phyloP scores from a whole-genome alignment of 1,140 invertebrate genomes.

The Cylas formicarius region DNA sequence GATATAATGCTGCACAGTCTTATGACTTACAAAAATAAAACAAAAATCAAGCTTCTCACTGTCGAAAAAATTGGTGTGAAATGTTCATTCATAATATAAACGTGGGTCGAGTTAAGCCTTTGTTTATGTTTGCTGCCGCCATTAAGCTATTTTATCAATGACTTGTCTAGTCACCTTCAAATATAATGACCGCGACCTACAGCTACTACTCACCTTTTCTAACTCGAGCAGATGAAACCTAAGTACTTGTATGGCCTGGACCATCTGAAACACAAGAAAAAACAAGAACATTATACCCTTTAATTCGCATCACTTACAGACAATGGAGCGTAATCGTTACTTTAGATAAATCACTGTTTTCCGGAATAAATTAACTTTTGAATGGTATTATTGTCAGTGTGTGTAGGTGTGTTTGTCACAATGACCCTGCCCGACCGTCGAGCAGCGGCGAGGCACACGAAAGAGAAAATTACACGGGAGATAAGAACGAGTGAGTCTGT shows the following conservation, averaged over 20 bases:
- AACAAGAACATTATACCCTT: slow-evolving; percentile 26
- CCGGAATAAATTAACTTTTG: slow-evolving; percentile 33
- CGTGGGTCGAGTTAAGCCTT: too few species aligned
- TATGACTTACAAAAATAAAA: too few species aligned
- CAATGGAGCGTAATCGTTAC: slow-evolving; percentile 31
- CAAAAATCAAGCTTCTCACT: too few species aligned
- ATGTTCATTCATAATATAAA: too few species aligned
- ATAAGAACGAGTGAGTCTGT: too few species aligned
- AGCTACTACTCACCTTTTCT: slow-evolving; percentile 91
- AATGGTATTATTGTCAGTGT: too few species aligned
- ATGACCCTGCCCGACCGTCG: slow-evolving; percentile 16
- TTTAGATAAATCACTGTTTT: slow-evolving; percentile 38
- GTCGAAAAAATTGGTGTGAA: too few species aligned
- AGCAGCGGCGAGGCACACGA: slow-evolving; percentile 23
- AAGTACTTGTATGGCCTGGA: slow-evolving; percentile 99
- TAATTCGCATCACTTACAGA: slow-evolving; percentile 7
- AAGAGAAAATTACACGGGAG: slow-evolving; percentile 32
- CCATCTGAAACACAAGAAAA: slow-evolving; percentile 88
- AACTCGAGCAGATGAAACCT: slow-evolving; percentile 99
- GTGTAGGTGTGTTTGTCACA: slow-evolving; percentile 37
- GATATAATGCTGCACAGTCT: too few species aligned
- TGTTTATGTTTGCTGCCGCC: too few species aligned
- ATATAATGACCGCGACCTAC: too few species aligned
- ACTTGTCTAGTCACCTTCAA: too few species aligned
- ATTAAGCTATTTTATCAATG: too few species aligned